phyloP scores from a whole-genome alignment of 2,797 vertebrate species.

The Cichlasoma orientale region DNA sequence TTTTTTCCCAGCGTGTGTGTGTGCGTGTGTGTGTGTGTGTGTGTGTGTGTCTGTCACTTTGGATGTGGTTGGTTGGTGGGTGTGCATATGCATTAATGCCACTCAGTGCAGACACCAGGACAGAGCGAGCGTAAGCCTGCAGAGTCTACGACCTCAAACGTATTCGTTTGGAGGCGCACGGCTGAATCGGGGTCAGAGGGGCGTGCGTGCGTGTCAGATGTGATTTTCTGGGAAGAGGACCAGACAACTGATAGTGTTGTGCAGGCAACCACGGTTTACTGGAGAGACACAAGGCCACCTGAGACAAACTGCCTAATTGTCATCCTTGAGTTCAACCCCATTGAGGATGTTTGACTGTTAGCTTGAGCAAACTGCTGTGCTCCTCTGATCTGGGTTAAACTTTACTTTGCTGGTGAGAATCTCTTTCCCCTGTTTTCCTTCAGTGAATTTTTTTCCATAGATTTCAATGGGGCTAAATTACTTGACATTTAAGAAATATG shows the following conservation, averaged over 20 bases:
- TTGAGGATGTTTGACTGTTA: not conserved
- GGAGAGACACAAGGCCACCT: slow-evolving; percentile 13
- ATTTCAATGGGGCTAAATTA: not conserved
- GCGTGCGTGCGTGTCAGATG: not conserved
- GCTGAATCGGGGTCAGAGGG: slow-evolving; percentile 43
- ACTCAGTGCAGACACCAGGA: not conserved
- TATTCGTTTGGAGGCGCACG: slow-evolving; percentile 53
- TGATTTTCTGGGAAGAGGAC: slow-evolving; percentile 28
- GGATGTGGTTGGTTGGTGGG: not conserved
- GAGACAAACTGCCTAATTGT: not conserved
- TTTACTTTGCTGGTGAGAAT: not conserved
- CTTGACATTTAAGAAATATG: not conserved
- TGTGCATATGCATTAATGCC: not conserved
- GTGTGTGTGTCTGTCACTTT: slow-evolving; percentile 11
- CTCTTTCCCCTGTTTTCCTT: not conserved
- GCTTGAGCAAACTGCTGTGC: not conserved
- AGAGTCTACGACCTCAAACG: slow-evolving; percentile 37
- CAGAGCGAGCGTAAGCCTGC: slow-evolving; percentile 52
- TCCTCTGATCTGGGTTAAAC: not conserved
- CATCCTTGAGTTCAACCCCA: not conserved
- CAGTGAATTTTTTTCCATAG: not conserved
- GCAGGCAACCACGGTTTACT: not conserved
- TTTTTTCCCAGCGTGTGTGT: not conserved
- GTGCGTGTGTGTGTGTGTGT: not conserved
- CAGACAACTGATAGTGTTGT: slow-evolving; percentile 47